These are phyloP conservation scores for Archaeoteleia sp. DNA, from an alignment of 2,888 invertebrate genomes.

Conservation along the genomic window DNA sequence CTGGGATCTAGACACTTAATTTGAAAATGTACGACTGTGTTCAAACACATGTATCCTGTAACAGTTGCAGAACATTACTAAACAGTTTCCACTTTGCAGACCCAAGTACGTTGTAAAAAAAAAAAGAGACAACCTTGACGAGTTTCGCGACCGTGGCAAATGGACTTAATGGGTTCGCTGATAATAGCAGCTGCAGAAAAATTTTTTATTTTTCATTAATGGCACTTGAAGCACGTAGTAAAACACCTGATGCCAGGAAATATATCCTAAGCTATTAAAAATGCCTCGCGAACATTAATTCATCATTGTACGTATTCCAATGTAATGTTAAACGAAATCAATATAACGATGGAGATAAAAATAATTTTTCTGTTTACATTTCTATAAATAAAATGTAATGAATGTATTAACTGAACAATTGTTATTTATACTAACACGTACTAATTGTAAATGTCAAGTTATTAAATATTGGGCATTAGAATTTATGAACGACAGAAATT, in stretches of 20 bases:
- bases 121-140: conserved; percentile 12
- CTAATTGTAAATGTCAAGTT: too few relatives aligned
- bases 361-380: too few relatives aligned
- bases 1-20: conserved; percentile 1
- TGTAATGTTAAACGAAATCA: too few relatives aligned
- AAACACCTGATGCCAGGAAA: conserved; percentile 9
- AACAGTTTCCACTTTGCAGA: conserved; percentile 15
- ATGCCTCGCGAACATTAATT: too few relatives aligned
- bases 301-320: too few relatives aligned
- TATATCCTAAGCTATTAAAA: not conserved
- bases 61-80: conserved; percentile 7
- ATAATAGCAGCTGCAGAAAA: conserved; percentile 11
- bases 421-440: too few relatives aligned
- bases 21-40: conserved; percentile 2
- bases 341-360: too few relatives aligned
- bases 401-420: too few relatives aligned
- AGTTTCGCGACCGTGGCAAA: conserved; percentile 10
- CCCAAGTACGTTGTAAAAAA: conserved; percentile 10
- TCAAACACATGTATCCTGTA: conserved; percentile 3
- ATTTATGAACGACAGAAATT: not conserved
- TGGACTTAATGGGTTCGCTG: conserved; percentile 13
- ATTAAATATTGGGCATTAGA: too few relatives aligned
- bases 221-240: conserved; percentile 2
- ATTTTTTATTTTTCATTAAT: conserved; percentile 12
- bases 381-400: too few relatives aligned